Percentiles rank a stretch among this genome's conserved stretches.
Evolutionary conservation across 2,888 invertebrate genomes (phyloP).

Genomic region (Amphipoea lucens): DNA sequence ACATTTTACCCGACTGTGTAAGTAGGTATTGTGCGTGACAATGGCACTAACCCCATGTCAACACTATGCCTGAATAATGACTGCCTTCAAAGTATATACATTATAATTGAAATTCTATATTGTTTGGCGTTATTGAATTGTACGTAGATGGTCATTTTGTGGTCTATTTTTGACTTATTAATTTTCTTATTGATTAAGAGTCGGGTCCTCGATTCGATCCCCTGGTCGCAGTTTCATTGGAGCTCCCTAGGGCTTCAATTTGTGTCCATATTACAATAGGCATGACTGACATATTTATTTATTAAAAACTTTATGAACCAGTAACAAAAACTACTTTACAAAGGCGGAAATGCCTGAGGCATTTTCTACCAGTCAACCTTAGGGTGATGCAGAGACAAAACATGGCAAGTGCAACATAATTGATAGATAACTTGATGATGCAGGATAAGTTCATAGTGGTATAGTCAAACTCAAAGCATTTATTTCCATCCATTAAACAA

Average conservation of each 20-base stretch:
- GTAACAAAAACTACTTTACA: no score
- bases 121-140: conserved; percentile 14
- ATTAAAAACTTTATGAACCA: no score
- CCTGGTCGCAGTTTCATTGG: neutral
- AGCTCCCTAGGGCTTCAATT: neutral
- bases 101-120: conserved; percentile 38
- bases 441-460: neutral
- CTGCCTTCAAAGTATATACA: conserved; percentile 50
- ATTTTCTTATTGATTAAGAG: neutral
- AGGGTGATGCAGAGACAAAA: no score
- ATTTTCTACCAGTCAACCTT: no score
- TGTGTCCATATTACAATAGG: no score
- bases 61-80: conserved; percentile 41
- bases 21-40: conserved; percentile 49
- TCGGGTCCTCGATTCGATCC: neutral
- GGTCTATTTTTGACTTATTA: conserved; percentile 6
- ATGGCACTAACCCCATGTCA: conserved; percentile 58
- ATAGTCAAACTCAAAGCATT: neutral
- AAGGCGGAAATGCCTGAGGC: no score
- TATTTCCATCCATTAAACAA: no score
- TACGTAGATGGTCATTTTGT: neutral
- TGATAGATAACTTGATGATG: neutral
- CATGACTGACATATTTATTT: no score
- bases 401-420: no score
- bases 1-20: conserved; percentile 34